Evolutionary conservation across 2,888 invertebrate species (phyloP).

Genomic region (Cenopis cana): DNA sequence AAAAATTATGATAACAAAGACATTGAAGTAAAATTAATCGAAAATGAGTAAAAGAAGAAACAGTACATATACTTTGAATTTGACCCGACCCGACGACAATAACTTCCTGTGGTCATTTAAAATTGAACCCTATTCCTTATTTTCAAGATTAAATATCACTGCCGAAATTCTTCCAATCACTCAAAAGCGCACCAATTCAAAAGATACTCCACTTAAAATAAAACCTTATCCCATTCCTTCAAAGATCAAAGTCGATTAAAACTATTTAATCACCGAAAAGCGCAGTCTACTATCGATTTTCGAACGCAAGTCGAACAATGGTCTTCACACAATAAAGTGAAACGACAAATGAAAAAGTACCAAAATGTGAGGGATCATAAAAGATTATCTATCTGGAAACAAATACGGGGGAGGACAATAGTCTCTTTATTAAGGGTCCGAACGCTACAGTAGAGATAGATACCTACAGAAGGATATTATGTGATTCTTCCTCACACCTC

Average conservation of each 20-base stretch:
- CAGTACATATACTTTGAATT: no score
- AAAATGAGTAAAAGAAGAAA: no score
- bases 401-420: slow-evolving; percentile 48
- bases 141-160: background rate
- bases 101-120: background rate
- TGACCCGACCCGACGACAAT: background rate
- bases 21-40: no score
- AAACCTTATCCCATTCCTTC: background rate
- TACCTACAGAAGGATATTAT: slow-evolving; percentile 10
- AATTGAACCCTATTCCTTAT: background rate
- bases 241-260: background rate
- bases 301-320: slow-evolving; percentile 37
- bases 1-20: no score
- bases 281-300: slow-evolving; percentile 40
- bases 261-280: slow-evolving; percentile 27
- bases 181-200: slow-evolving; percentile 1
- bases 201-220: background rate
- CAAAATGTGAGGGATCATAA: slow-evolving; percentile 47
- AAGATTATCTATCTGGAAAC: slow-evolving; percentile 48
- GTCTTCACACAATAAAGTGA: slow-evolving; percentile 29
- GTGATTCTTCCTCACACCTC: no score
- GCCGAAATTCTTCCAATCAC: background rate
- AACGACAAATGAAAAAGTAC: slow-evolving; percentile 48
- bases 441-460: background rate
- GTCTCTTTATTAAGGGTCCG: slow-evolving; percentile 47